phyloP scores from a whole-genome alignment of 1,140 invertebrate genomes.

The Hesperophylax magnus region DNA sequence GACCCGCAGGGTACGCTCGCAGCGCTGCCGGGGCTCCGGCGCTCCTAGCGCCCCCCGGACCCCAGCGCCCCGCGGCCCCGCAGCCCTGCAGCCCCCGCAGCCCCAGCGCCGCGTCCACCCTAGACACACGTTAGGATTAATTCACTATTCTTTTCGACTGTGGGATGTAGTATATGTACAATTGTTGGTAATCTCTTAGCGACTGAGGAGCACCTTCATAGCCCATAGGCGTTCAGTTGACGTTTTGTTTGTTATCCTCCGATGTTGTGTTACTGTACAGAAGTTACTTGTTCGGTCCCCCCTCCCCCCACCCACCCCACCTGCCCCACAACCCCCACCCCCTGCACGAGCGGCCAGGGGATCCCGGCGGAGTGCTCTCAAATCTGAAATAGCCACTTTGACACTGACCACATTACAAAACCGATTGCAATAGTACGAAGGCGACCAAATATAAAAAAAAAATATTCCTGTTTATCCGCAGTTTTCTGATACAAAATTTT shows the following conservation, averaged over 20 bases:
- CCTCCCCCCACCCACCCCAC: background rate
- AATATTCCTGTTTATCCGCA: slow-evolving; percentile 59
- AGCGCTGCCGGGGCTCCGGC: background rate
- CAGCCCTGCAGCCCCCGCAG: background rate
- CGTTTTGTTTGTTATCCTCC: slow-evolving; percentile 57
- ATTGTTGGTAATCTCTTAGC: slow-evolving; percentile 61
- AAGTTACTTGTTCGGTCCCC: slow-evolving; percentile 57
- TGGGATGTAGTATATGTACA: slow-evolving; percentile 70
- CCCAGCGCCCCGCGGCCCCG: background rate
- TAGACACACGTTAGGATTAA: slow-evolving; percentile 46
- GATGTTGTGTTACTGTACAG: slow-evolving; percentile 60
- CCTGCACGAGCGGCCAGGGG: slow-evolving; percentile 19
- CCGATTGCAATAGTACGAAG: slow-evolving; percentile 74
- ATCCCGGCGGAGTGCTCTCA: slow-evolving; percentile 73
- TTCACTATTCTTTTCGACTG: slow-evolving; percentile 60
- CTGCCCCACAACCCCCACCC: background rate
- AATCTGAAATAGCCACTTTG: slow-evolving; percentile 77
- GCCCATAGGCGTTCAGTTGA: slow-evolving; percentile 60
- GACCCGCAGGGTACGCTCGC: too few relatives aligned
- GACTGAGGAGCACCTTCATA: slow-evolving; percentile 63
- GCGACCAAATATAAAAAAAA: slow-evolving; percentile 63
- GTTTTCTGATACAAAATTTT: slow-evolving; percentile 56
- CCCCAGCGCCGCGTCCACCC: background rate
- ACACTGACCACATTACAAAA: slow-evolving; percentile 74
- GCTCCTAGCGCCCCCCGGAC: background rate